Evolutionary conservation across 2,113 vertebrate species (phyloP).

Genomic region (Morone chrysops): DNA sequence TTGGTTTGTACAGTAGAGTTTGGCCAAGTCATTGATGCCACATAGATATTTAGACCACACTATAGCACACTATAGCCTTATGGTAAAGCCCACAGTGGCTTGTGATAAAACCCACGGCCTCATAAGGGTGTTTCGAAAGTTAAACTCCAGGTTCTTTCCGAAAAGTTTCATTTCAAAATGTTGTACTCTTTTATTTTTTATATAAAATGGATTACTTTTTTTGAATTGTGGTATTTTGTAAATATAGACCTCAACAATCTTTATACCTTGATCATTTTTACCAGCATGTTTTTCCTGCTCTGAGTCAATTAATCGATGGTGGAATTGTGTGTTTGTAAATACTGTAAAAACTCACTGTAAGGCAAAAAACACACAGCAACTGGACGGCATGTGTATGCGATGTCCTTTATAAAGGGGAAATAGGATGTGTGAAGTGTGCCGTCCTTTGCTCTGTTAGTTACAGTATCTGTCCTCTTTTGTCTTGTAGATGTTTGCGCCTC

Average conservation of each 20-base stretch:
- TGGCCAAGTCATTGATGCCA: conserved; percentile 22
- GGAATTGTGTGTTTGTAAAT: not conserved
- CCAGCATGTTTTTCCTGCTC: not conserved
- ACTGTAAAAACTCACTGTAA: not conserved
- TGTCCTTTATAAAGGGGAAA: conserved; percentile 54
- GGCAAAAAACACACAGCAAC: not conserved
- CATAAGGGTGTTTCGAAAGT: not conserved
- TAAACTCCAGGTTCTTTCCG: not conserved
- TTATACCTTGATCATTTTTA: not conserved
- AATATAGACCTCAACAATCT: not conserved
- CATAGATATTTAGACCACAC: conserved; percentile 25
- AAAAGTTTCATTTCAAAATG: not conserved
- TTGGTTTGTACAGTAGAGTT: conserved; percentile 42
- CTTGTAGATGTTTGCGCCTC: conserved; percentile 97
- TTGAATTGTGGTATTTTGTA: not conserved
- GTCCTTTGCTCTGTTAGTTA: conserved; percentile 60
- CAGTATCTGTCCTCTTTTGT: conserved; percentile 59
- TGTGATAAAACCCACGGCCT: not conserved
- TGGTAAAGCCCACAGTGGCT: conserved; percentile 47
- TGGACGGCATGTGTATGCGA: conserved; percentile 25
- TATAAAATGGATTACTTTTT: not conserved
- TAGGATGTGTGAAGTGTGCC: conserved; percentile 72
- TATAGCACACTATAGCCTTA: conserved; percentile 14
- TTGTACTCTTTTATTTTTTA: not conserved
- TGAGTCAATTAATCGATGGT: not conserved